Conservation (phyloP, 2,888 invertebrate genomes). For the Tromatobia lineatoria region DNA sequence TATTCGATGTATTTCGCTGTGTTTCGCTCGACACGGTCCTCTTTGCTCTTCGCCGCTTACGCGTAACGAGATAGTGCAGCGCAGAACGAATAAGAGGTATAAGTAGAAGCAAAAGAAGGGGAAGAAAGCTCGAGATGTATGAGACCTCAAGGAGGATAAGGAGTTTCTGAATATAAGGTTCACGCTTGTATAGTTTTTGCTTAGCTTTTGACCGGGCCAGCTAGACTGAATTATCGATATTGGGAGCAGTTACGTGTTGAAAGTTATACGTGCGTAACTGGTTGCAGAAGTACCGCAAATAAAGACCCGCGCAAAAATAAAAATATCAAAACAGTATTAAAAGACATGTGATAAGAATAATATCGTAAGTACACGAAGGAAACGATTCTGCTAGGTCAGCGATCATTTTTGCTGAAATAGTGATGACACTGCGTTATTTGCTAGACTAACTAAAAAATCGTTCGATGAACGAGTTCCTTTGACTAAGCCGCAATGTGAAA, state of each 20-base stretch:
- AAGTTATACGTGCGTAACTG: slow-evolving; percentile 25
- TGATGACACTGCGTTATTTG: no score
- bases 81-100: slow-evolving; percentile 15
- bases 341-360: no score
- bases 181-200: background rate
- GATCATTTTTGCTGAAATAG: no score
- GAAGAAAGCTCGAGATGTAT: slow-evolving; percentile 19
- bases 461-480: no score
- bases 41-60: background rate
- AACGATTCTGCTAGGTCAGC: no score
- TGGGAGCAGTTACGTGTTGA: slow-evolving; percentile 71
- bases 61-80: background rate
- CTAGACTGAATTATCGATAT: slow-evolving; percentile 83
- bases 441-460: no score
- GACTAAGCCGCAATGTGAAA: no score
- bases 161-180: background rate
- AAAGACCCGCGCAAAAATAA: no score
- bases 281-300: no score
- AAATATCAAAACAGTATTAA: background rate
- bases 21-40: background rate
- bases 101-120: slow-evolving; percentile 19
- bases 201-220: slow-evolving; percentile 74
- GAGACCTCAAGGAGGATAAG: slow-evolving; percentile 17
- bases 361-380: no score
- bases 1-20: slow-evolving; percentile 30